Base-by-base conservation (phyloP, 2,888 invertebrate genomes). In the Dione juno region DNA sequence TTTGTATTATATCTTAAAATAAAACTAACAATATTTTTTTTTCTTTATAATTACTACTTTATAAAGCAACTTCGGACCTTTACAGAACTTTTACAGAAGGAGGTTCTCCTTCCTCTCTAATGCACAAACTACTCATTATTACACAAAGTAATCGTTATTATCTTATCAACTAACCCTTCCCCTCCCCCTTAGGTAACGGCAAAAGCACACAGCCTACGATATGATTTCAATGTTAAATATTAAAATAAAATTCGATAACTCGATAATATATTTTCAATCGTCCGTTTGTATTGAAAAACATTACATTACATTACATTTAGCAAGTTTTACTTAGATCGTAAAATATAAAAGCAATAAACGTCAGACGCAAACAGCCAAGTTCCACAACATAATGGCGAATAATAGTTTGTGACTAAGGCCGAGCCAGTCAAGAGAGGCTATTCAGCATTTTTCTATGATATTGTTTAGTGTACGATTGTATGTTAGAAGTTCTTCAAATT, bases 291-390 rank as follows among this genome's bases (percentile, higher is more conserved):
- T 64, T 37, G 35, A 50, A 68, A 64, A 45, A 64, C 3, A 9
- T 59, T 69, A 52, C 43, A 48, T 52, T 59, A 63, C 52, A 69
- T 65, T 59, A 64, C 69, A 61, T 69, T 63, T 71, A 68, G 67
- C 53, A 61, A 71, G 53, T 67, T 71, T 83, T 81, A 82, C 80
- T 78, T 75, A 77, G 82, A 80, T 85, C 88, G 85, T 90, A 88
- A 90, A 89, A 86, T 87, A 89, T 86, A 86, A 88, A 88, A 86
- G 88, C 84, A 88, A 89, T 90, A 90, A 90, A 88, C 82, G 88
- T 89, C 90, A 87, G 85, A 84, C 79, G 82, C 89, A 90, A 88
- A 87, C 87, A 86, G 84, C 84, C 80, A 87, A 89, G 88, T 88
- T 88, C 84, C 86, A 86, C 86, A 87, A 87, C 87, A 87, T 88